phyloP scores from a whole-genome alignment of 2,797 vertebrate genomes.

The Micrastur ruficollis region DNA sequence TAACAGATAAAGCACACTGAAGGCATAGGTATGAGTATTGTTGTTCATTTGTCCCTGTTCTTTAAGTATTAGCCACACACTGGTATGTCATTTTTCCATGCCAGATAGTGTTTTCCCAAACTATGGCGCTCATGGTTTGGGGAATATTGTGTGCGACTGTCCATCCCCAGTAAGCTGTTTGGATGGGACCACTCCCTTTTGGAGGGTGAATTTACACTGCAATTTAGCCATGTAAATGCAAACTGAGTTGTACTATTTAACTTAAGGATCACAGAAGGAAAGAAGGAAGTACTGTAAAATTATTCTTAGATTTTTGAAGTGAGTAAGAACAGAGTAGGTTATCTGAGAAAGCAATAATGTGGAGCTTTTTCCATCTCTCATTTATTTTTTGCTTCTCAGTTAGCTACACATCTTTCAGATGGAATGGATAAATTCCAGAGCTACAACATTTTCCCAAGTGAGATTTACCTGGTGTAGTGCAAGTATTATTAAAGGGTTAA shows the following conservation, averaged over 20 bases:
- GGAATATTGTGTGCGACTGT: background rate
- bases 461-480: background rate
- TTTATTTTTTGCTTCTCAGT: background rate
- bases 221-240: background rate
- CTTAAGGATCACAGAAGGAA: background rate
- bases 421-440: background rate
- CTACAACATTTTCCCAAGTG: background rate
- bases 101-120: background rate
- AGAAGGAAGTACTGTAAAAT: background rate
- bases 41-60: background rate
- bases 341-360: background rate
- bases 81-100: background rate
- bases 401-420: background rate
- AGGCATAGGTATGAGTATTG: fast-evolving
- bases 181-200: background rate
- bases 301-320: background rate
- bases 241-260: background rate
- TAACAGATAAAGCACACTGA: background rate
- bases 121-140: background rate
- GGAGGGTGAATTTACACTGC: background rate
- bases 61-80: background rate
- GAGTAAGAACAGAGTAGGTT: background rate
- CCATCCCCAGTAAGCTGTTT: background rate
- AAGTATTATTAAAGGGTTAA: background rate
- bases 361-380: background rate